Evolutionary conservation across 2,888 invertebrate species (phyloP), one percentile per base, ranked within the genome.

Genomic region (Trimorus sp.): DNA sequence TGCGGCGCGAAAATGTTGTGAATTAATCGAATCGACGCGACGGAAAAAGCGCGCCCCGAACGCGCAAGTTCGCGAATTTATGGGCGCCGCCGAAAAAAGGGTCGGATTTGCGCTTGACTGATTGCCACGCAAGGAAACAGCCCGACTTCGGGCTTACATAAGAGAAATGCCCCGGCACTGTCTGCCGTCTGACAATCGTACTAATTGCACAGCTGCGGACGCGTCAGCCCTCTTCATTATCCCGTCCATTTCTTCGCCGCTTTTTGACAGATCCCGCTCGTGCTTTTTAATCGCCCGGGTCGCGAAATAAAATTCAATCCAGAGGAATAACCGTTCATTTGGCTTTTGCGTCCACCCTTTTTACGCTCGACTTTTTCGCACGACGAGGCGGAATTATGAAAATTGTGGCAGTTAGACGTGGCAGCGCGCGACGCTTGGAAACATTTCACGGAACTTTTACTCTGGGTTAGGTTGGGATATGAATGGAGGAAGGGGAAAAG

Each of bases 201-300:
- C 86, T 89, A 88, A 89, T 89, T 88, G 86, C 85, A 78, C 86
- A 84, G 86, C 86, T 86, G 86, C 82, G 83, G 77, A 80, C 83
- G 74, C 80, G 75, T 83, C 68, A 62, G 68, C 77, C 68, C 69
- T 78, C 83, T 85, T 82, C 71, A 81, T 81, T 78, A 83, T 81
- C 78, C 79, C 80, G 77, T 80, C 83, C 74, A 80, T 80, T 83
- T 83, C 83, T 80, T 77, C 78, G 56, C 66, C 54, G 74, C 71
- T 78, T 80, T 82, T 80, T 80, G 83, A 83, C 75, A 74, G 62
- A 66, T 83, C 58, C 62, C 63, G 65, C n/a, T 53, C 74, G 63
- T 73, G 77, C 81, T 56, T 77, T 82, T 77, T 82, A 82, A 82
- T 82, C 73, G 81, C 73, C 77, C 58, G 63, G 68, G 40, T 54